phyloP scores from a whole-genome alignment of 2,797 vertebrate species.

The Typhlichthys eigenmanni region DNA sequence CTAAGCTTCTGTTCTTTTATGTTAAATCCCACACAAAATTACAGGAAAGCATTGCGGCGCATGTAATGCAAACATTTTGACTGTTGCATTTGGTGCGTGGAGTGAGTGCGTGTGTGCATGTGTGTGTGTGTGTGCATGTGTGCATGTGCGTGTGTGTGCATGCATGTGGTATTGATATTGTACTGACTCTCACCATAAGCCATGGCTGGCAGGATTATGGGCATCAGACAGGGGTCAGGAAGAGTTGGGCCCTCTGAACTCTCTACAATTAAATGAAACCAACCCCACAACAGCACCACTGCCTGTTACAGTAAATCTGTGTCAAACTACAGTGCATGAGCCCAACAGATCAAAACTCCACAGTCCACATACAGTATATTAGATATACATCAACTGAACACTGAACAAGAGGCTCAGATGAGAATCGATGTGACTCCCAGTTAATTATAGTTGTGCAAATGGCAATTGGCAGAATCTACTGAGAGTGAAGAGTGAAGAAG shows the following conservation, averaged over 20 bases:
- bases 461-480: slow-evolving; percentile 39
- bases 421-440: slow-evolving; percentile 44
- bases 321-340: slow-evolving; percentile 49
- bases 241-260: slow-evolving; percentile 64
- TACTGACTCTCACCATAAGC: slow-evolving; percentile 41
- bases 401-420: slow-evolving; percentile 1
- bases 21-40: slow-evolving; percentile 10
- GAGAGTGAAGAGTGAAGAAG: slow-evolving; percentile 11
- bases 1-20: slow-evolving; percentile 21
- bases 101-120: too few species aligned
- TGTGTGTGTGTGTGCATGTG: background rate
- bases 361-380: slow-evolving; percentile 22
- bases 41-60: slow-evolving; percentile 1
- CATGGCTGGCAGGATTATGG: slow-evolving; percentile 39
- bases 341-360: slow-evolving; percentile 27
- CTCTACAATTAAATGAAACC: slow-evolving; percentile 54
- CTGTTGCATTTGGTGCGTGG: too few species aligned
- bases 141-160: slow-evolving; percentile 2
- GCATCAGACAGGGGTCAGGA: slow-evolving; percentile 60
- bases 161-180: background rate
- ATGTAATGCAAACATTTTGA: slow-evolving; percentile 6
- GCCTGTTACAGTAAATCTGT: slow-evolving; percentile 54
- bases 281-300: slow-evolving; percentile 46
- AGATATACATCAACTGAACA: slow-evolving; percentile 27
- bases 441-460: slow-evolving; percentile 42